Percentiles rank a stretch among this genome's conserved stretches.
Conservation (phyloP, 2,113 vertebrate species). For the Chlamydotis undulata region DNA sequence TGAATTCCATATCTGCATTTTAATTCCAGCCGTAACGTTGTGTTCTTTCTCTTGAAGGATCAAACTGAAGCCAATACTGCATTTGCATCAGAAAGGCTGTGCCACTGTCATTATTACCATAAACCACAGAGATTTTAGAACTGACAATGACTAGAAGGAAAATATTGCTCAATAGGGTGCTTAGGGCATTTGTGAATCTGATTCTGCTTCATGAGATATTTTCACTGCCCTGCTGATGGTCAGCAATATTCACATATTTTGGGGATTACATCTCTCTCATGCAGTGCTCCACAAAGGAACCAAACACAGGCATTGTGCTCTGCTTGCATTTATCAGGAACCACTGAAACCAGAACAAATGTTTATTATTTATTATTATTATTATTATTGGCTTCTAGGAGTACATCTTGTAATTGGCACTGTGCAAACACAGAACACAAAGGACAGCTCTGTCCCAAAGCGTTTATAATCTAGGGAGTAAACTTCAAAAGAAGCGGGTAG, state of each 20-base stretch:
- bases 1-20: neutral
- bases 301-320: neutral
- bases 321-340: neutral
- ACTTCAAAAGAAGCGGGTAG: neutral
- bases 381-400: neutral
- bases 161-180: neutral
- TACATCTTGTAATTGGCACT: neutral
- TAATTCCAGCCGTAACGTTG: neutral
- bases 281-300: neutral
- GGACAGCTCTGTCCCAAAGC: neutral
- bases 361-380: neutral
- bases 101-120: neutral
- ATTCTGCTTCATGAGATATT: neutral
- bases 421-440: constrained; percentile 20
- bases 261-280: neutral
- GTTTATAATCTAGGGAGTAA: neutral
- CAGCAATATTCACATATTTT: neutral
- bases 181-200: neutral
- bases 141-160: neutral
- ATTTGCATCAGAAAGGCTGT: neutral
- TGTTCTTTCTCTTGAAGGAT: neutral
- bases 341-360: neutral
- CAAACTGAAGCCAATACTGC: neutral
- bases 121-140: neutral
- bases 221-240: neutral